Evolutionary conservation across 2,797 vertebrate genomes (phyloP), one percentile per base, ranked within the genome.

Genomic region (Gallinago solitaria): DNA sequence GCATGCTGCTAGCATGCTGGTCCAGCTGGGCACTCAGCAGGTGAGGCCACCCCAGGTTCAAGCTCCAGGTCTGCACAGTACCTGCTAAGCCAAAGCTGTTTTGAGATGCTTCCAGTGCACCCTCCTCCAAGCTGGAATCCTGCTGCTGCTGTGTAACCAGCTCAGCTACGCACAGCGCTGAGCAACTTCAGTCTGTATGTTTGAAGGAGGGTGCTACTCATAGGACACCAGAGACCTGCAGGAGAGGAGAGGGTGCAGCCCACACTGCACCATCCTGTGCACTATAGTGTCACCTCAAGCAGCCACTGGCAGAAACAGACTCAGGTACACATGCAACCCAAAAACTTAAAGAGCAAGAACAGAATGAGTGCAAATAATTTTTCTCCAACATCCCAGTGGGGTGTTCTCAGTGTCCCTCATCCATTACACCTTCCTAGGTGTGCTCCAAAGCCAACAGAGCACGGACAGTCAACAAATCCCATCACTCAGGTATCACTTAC

Each of bases 21-120:
- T 10, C 60, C 60, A 41, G 27, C 25, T 9, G 59, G 37, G 35
- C 28, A 41, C 28, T 30, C 18, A 9, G 60, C 37, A 63, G 37
- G 18, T 19, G 12, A 41, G 18, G 12, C 60, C 60, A 63, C 27
- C 37, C 12, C 37, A 41, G 37, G 28, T 28, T 63, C 37, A 41
- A 30, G 12, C 39, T 83, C 21, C 2, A 1, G 30, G 30, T 57
- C 33, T 70, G 32, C 25, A 6, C 51, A 17, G 71, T 12, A n/a
- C 12, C 37, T 35, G 65, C 39, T 28, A 41, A 48, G 16, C n/a
- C 23, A 54, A 14, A 47, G 53, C 61, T 47, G 45, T 23, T 45
- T 59, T 13, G 37, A 39, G 50, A 64, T 0, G 2, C 9, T 41
- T n/a, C 21, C 0, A 3, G 16, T 5, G 12, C 25, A 8, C 7